phyloP scores from a whole-genome alignment of 2,797 vertebrate species.

The Oophaga sylvatica region DNA sequence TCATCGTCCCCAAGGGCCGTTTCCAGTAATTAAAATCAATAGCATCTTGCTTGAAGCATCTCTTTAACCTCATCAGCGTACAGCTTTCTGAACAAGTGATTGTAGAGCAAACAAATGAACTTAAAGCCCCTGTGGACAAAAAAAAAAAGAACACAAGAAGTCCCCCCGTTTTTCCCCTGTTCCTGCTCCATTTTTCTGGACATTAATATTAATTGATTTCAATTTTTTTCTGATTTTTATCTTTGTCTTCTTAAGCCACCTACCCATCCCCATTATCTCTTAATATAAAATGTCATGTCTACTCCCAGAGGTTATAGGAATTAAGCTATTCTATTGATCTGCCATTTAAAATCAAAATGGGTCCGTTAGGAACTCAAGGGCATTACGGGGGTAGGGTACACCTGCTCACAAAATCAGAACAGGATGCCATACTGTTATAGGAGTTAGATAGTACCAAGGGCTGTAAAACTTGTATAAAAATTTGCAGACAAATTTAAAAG shows the following conservation, averaged over 20 bases:
- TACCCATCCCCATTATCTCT: constrained; percentile 50
- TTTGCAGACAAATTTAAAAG: too few relatives aligned
- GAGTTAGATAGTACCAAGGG: background rate
- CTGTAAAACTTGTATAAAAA: background rate
- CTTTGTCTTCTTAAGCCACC: constrained; percentile 55
- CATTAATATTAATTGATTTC: constrained; percentile 61
- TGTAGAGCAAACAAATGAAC: constrained; percentile 73
- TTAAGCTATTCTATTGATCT: constrained; percentile 69
- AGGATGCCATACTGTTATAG: background rate
- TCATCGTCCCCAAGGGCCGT: constrained; percentile 91
- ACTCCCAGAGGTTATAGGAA: constrained; percentile 63
- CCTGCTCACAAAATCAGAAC: background rate
- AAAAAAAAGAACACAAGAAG: constrained; percentile 45
- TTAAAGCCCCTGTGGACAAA: constrained; percentile 61
- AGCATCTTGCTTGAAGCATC: constrained; percentile 88
- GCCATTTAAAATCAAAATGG: constrained; percentile 56
- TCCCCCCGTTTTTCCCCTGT: constrained; percentile 25
- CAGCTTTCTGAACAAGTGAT: constrained; percentile 68
- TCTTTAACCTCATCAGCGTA: constrained; percentile 79
- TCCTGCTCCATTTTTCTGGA: constrained; percentile 58
- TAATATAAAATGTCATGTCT: constrained; percentile 21
- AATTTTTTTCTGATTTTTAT: constrained; percentile 24
- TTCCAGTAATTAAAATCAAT: constrained; percentile 99
- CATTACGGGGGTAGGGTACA: constrained; percentile 17
- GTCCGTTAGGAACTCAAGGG: constrained; percentile 53